Conservation (phyloP, 2,888 invertebrate species). For the Hydriomena furcata region DNA sequence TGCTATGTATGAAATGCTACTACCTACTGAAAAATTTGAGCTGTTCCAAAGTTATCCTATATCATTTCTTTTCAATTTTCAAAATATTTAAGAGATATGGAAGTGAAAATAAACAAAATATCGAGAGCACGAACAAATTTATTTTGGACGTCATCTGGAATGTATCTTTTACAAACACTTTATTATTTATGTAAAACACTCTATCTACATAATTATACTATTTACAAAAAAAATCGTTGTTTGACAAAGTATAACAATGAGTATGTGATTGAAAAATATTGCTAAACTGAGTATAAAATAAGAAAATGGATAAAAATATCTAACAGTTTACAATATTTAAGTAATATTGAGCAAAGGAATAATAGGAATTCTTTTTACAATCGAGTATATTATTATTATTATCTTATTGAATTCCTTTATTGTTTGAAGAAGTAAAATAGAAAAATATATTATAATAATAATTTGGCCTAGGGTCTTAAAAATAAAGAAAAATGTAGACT, state of each 20-base stretch:
- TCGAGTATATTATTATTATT: constrained; percentile 35
- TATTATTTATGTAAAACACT: constrained; percentile 56
- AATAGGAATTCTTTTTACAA: constrained; percentile 45
- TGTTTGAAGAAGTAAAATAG: constrained; percentile 1
- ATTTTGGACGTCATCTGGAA: constrained; percentile 77
- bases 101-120: constrained; percentile 46
- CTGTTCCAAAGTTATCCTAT: too few relatives aligned
- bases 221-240: constrained; percentile 56
- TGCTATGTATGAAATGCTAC: too few relatives aligned
- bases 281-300: constrained; percentile 62
- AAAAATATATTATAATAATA: constrained; percentile 14
- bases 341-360: constrained; percentile 52
- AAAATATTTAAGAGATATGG: neutral
- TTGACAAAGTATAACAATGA: constrained; percentile 58
- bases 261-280: constrained; percentile 65
- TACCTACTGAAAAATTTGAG: too few relatives aligned
- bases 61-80: too few relatives aligned
- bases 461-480: constrained; percentile 17
- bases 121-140: constrained; percentile 79
- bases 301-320: constrained; percentile 35
- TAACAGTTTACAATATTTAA: constrained; percentile 32
- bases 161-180: constrained; percentile 66
- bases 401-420: too few relatives aligned
- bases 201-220: constrained; percentile 52
- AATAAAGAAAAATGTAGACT: constrained; percentile 20